These are phyloP conservation scores for Omphaloscelis lunosa DNA, from an alignment of 2,888 invertebrate species.

Conservation along the genomic window DNA sequence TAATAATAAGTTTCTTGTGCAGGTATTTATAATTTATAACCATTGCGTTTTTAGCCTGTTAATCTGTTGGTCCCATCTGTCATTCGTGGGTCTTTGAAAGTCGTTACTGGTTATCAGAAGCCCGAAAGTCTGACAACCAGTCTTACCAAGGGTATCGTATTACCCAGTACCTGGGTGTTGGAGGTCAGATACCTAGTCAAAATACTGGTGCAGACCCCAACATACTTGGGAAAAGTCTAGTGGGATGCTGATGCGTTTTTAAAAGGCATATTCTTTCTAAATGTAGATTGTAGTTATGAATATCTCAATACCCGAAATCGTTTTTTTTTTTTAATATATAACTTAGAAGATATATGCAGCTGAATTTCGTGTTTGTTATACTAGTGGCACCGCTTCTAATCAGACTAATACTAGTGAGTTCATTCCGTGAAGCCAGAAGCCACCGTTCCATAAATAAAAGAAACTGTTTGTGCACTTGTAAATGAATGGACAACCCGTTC, in stretches of 20 bases:
- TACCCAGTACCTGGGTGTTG: too few relatives aligned
- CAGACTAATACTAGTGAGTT: constrained; percentile 9
- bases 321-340: too few relatives aligned
- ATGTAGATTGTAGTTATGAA: not conserved
- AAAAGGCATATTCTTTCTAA: not conserved
- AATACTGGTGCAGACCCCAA: too few relatives aligned
- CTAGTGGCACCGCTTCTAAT: constrained; percentile 7
- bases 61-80: too few relatives aligned
- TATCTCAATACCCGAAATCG: not conserved
- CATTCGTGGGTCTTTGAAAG: too few relatives aligned
- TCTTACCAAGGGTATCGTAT: too few relatives aligned
- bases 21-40: not conserved
- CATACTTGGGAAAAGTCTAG: too few relatives aligned
- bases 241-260: not conserved
- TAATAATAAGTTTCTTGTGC: too few relatives aligned
- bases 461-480: constrained; percentile 35
- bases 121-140: too few relatives aligned
- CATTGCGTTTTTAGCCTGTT: not conserved
- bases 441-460: constrained; percentile 26
- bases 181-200: too few relatives aligned
- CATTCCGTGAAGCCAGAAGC: not conserved
- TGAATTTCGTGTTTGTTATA: not conserved
- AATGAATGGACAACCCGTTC: constrained; percentile 45
- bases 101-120: too few relatives aligned
- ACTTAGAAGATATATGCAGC: not conserved